Conservation (phyloP, 2,797 vertebrate species). For the Limosa lapponica region DNA sequence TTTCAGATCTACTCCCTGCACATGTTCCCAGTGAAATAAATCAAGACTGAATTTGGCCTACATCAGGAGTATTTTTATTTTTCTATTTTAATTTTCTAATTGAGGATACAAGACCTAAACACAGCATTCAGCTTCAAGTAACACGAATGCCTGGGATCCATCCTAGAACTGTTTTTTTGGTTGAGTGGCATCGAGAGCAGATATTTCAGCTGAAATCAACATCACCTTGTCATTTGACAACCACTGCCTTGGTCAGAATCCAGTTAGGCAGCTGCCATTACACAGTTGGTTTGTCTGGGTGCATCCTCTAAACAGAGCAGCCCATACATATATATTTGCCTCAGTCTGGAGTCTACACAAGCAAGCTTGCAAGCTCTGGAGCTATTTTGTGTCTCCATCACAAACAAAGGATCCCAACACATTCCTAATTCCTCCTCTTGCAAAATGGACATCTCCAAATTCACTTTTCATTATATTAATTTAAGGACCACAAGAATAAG, state of each 20-base stretch:
- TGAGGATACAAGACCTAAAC: not conserved
- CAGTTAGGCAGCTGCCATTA: not conserved
- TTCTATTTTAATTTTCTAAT: not conserved
- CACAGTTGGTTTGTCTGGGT: not conserved
- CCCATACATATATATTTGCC: rapidly evolving
- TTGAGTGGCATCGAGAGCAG: rapidly evolving
- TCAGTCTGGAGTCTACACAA: not conserved
- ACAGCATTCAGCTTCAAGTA: not conserved
- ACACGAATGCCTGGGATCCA: not conserved
- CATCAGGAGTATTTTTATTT: not conserved
- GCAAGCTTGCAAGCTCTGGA: not conserved
- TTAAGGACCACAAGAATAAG: not conserved
- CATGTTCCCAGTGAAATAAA: not conserved
- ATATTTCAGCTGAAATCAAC: not conserved
- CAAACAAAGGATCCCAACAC: not conserved
- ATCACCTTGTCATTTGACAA: not conserved
- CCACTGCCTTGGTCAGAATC: not conserved
- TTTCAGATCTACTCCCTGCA: not conserved
- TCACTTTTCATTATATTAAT: not conserved
- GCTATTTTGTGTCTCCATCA: not conserved
- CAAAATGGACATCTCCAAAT: not conserved
- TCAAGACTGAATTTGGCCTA: not conserved
- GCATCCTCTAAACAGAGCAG: not conserved
- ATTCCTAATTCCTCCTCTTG: not conserved
- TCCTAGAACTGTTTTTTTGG: not conserved